Evolutionary conservation across 2,888 invertebrate genomes (phyloP).

Genomic region (Listrodromus nycthemerus): DNA sequence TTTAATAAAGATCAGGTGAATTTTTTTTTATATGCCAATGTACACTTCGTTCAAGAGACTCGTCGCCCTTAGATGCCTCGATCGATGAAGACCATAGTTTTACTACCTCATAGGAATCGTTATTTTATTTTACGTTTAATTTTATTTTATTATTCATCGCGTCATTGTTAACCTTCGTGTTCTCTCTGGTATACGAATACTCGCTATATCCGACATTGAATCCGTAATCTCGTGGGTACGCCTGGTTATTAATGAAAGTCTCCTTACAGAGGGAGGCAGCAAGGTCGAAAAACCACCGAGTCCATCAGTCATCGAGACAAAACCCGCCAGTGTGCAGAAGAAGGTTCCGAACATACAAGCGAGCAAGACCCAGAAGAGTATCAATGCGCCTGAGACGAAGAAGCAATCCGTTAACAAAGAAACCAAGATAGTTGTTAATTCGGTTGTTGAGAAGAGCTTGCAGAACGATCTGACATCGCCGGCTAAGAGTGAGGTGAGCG

Average conservation of each 20-base stretch:
- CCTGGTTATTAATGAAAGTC: constrained; percentile 14
- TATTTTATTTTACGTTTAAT: neutral
- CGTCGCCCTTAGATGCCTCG: constrained; percentile 7
- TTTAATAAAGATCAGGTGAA: too few relatives aligned
- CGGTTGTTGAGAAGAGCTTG: constrained; percentile 77
- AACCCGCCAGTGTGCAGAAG: constrained; percentile 77
- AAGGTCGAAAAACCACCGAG: constrained; percentile 69
- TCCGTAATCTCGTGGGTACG: neutral
- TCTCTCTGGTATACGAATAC: neutral
- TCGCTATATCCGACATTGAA: neutral
- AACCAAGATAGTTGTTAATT: constrained; percentile 80
- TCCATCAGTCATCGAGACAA: constrained; percentile 79
- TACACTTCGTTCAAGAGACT: neutral
- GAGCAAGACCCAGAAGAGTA: constrained; percentile 80
- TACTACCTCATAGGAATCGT: neutral
- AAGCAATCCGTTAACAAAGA: constrained; percentile 74
- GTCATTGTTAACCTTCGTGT: neutral
- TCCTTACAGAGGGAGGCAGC: constrained; percentile 61
- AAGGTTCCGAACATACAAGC: constrained; percentile 80
- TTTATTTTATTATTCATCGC: constrained; percentile 17
- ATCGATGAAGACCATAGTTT: neutral
- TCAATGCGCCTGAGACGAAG: constrained; percentile 76
- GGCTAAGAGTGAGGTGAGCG: constrained; percentile 73
- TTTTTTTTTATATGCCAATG: neutral
- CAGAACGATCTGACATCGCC: constrained; percentile 70